Percentiles rank a stretch among this genome's conserved stretches.
Conservation (phyloP, 2,113 vertebrate genomes). For the Gambusia holbrooki region DNA sequence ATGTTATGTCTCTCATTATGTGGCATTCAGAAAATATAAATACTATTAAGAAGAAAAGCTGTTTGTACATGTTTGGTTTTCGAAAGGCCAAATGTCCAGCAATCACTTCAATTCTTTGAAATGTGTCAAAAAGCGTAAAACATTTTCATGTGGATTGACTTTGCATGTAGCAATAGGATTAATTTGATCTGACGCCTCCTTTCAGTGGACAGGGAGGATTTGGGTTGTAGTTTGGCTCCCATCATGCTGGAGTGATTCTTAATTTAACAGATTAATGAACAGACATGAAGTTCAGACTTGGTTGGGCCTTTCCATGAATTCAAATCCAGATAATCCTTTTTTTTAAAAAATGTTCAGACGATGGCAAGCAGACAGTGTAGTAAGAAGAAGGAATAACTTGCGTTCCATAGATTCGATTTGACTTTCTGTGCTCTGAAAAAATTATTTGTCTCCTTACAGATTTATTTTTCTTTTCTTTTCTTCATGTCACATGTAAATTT, state of each 20-base stretch:
- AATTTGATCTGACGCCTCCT: background rate
- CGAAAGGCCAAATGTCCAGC: no score
- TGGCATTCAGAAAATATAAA: background rate
- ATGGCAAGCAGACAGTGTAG: background rate
- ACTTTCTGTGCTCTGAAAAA: background rate
- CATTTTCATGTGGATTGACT: background rate
- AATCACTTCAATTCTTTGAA: no score
- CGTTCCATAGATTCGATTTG: background rate
- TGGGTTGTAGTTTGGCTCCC: slow-evolving; percentile 17
- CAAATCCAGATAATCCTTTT: slow-evolving; percentile 46
- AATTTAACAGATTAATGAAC: slow-evolving; percentile 50
- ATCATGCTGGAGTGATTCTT: slow-evolving; percentile 29
- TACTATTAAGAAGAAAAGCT: no score
- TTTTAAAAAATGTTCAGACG: background rate
- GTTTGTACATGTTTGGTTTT: no score
- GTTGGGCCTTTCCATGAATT: slow-evolving; percentile 26
- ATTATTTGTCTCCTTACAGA: background rate
- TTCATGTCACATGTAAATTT: no score
- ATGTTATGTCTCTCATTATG: no score
- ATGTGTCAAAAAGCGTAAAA: background rate
- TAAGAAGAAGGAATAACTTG: background rate
- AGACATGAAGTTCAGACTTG: background rate
- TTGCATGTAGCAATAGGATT: slow-evolving; percentile 21
- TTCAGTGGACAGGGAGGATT: slow-evolving; percentile 35
- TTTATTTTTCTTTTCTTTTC: no score